Evolutionary conservation across 1,140 invertebrate species (phyloP).

Genomic region (Caenorhabditis inopinata): DNA sequence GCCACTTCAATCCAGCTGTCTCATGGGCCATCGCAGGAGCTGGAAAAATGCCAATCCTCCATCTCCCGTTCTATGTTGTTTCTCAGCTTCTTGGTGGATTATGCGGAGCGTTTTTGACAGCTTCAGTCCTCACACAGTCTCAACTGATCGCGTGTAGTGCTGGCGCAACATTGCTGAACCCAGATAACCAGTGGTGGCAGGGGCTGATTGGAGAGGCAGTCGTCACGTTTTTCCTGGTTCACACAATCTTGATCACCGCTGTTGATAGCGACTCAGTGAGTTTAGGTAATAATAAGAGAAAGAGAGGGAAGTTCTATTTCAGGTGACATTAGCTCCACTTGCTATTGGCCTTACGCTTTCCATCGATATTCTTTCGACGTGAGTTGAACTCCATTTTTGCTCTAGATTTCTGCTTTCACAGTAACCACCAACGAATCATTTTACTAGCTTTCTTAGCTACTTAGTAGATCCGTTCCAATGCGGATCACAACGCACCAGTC

Average conservation of each 20-base stretch:
- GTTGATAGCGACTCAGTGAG: constrained; percentile 55
- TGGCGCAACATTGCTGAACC: constrained; percentile 41
- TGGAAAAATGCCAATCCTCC: constrained; percentile 57
- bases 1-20: constrained; percentile 68
- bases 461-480: too few relatives aligned
- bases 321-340: constrained; percentile 60
- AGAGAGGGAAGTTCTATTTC: background rate
- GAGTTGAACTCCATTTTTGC: too few relatives aligned
- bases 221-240: constrained; percentile 64
- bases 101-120: constrained; percentile 62
- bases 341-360: constrained; percentile 66
- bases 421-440: too few relatives aligned
- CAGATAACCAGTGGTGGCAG: constrained; percentile 35
- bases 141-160: constrained; percentile 29
- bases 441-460: too few relatives aligned
- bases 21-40: constrained; percentile 61
- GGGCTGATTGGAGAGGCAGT: constrained; percentile 62
- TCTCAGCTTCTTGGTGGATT: constrained; percentile 66
- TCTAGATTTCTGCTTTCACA: too few relatives aligned
- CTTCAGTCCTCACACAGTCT: constrained; percentile 37
- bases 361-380: constrained; percentile 63
- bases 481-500: too few relatives aligned
- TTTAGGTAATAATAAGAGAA: background rate
- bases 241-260: constrained; percentile 63
- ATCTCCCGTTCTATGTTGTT: constrained; percentile 60